These are phyloP conservation scores for Drosophila colorata DNA, from an alignment of 2,888 invertebrate species.

Conservation along the genomic window DNA sequence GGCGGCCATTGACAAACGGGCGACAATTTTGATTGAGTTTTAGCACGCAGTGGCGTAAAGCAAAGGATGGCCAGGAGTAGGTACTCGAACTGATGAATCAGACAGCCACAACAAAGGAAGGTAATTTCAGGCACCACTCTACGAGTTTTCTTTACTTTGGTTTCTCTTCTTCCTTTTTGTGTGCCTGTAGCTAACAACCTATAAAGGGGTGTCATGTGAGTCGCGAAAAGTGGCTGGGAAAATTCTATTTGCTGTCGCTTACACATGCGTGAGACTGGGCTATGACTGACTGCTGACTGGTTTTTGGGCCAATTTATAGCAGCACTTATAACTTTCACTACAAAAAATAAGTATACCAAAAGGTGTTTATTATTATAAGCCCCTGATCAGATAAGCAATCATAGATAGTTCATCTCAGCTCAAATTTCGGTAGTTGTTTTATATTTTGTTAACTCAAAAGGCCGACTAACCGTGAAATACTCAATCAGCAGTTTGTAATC, in stretches of 20 bases:
- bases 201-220: slow-evolving; percentile 35
- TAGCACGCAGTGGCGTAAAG: slow-evolving; percentile 53
- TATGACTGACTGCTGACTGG: slow-evolving; percentile 16
- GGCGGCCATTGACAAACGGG: slow-evolving; percentile 62
- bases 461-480: slow-evolving; percentile 34
- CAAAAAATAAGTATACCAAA: background rate
- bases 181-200: slow-evolving; percentile 21
- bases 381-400: slow-evolving; percentile 4
- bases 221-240: slow-evolving; percentile 24
- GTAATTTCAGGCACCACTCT: slow-evolving; percentile 43
- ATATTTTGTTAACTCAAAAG: slow-evolving; percentile 21
- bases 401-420: slow-evolving; percentile 27
- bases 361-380: slow-evolving; percentile 3
- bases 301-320: slow-evolving; percentile 1
- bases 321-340: slow-evolving; percentile 10
- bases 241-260: slow-evolving; percentile 43
- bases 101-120: slow-evolving; percentile 47
- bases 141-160: slow-evolving; percentile 1
- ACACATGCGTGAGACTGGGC: slow-evolving; percentile 24
- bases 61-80: slow-evolving; percentile 28
- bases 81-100: slow-evolving; percentile 53
- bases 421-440: slow-evolving; percentile 26
- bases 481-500: slow-evolving; percentile 30
- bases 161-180: background rate
- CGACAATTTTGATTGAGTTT: slow-evolving; percentile 79